Conservation (phyloP, 1,140 invertebrate species). For the Tetraneura akinire region DNA sequence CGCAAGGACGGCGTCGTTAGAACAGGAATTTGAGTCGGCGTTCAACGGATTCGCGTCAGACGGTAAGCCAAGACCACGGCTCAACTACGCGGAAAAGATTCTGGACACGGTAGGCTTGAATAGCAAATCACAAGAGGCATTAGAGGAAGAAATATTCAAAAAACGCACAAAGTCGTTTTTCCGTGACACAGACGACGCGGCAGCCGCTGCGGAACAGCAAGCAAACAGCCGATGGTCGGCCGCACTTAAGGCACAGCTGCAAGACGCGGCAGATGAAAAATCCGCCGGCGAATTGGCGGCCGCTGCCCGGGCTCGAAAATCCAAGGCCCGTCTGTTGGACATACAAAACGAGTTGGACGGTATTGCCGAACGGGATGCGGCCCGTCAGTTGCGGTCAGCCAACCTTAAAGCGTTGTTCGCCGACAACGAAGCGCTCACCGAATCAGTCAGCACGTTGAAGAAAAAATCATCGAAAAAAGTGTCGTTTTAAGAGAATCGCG, state of each 20-base stretch:
- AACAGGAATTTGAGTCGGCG: constrained; percentile 52
- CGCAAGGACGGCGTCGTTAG: constrained; percentile 49
- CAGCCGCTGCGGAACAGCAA: constrained; percentile 2
- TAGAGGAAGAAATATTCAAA: constrained; percentile 53
- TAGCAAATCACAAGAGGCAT: constrained; percentile 57
- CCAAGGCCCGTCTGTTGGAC: constrained; percentile 63
- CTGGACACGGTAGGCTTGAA: constrained; percentile 63
- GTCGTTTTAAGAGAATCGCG: neutral
- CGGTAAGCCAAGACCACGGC: constrained; percentile 36
- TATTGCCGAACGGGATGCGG: constrained; percentile 62
- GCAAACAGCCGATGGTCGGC: constrained; percentile 63
- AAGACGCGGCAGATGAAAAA: constrained; percentile 52
- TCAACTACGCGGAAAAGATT: constrained; percentile 62
- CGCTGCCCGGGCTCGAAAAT: constrained; percentile 58
- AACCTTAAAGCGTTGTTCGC: constrained; percentile 64
- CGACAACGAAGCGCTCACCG: constrained; percentile 58
- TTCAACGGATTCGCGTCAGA: constrained; percentile 45
- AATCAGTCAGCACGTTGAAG: constrained; percentile 52
- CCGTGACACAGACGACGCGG: constrained; percentile 45
- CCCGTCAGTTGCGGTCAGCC: constrained; percentile 64
- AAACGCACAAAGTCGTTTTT: constrained; percentile 39
- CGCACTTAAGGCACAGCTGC: constrained; percentile 59
- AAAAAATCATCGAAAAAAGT: constrained; percentile 53
- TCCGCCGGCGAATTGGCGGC: constrained; percentile 56
- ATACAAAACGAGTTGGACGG: constrained; percentile 67